Evolutionary conservation across 2,113 vertebrate genomes (phyloP), one percentile per base, ranked within the genome.

Genomic region (Limnothrissa miodon): DNA sequence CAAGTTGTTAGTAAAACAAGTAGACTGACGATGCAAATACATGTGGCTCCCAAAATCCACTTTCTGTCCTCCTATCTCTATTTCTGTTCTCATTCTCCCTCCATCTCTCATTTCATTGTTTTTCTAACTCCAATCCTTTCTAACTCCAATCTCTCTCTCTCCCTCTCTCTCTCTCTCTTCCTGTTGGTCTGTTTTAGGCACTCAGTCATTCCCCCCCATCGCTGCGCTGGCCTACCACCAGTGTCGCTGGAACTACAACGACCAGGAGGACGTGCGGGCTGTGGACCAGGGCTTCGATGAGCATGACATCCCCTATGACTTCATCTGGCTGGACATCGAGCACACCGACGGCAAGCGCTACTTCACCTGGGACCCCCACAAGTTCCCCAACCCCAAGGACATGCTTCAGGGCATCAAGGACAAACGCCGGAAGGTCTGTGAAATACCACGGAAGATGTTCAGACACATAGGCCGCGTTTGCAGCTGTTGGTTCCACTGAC

Each of bases 161-260:
- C 8, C 3, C 7, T 10, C 66, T 36, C 2, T 11, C 66, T 36
- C 2, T 11, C 39, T 17, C 0, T 15, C 1, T 17, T 13, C 3
- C 7, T 10, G 2, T 8, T 33, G 9, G 4, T 42, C 45, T 1
- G n/a, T 33, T 0, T 10, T 89, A 99, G 97, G 97, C 44, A 99
- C 97, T 11, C 98, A 98, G 93, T 91, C 96, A 1, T 92, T 99
- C 86, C 98, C 98, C n/a, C 96, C 97, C 0, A 91, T 97, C 0
- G 92, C 97, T 17, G 88, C 96, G 0, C 87, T 99, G 80, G 96
- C 90, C 1, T 98, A 98, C 89, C 98, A 99, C 92, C 98, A 99
- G 94, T 98, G 96, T 91, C 96, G 98, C 87, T 99, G 98, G 98
- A 99, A 99, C 89, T 99, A 99, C 92, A 96, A 97, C 0, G 97